These are phyloP conservation scores for Meganola albula DNA, from an alignment of 2,888 invertebrate genomes.

Conservation along the genomic window DNA sequence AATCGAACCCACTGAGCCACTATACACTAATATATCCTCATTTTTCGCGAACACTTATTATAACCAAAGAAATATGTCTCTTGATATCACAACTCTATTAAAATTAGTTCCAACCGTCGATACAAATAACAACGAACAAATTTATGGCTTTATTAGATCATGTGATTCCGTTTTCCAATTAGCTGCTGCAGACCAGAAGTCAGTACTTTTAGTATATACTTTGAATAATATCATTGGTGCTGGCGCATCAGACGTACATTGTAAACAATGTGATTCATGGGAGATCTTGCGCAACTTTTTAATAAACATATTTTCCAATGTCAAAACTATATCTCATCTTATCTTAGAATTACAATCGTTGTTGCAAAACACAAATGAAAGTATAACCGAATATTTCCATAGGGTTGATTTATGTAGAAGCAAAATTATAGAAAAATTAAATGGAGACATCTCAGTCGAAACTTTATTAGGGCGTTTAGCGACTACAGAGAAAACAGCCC, in stretches of 20 bases:
- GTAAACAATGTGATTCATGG: background rate
- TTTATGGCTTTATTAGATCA: conserved; percentile 2
- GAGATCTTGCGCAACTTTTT: background rate
- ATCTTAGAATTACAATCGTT: background rate
- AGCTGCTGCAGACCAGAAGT: background rate
- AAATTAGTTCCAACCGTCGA: conserved; percentile 2
- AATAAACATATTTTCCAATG: background rate
- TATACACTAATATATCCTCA: background rate
- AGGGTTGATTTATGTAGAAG: conserved; percentile 11
- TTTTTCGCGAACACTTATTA: background rate
- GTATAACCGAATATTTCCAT: background rate
- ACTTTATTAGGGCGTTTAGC: background rate
- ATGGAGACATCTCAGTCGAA: background rate
- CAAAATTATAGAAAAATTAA: conserved; percentile 19
- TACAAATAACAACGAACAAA: background rate
- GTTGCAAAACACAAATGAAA: conserved; percentile 2
- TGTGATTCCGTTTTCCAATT: conserved; percentile 1
- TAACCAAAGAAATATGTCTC: background rate
- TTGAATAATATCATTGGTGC: background rate
- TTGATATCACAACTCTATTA: background rate
- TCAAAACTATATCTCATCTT: background rate
- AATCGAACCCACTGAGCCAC: background rate
- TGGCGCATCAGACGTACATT: background rate
- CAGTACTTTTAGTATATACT: background rate
- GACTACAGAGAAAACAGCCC: conserved; percentile 1